Evolutionary conservation across 53 echinoderm and acorn worm species (phyloP).

Genomic region (Apostichopus leukothele): DNA sequence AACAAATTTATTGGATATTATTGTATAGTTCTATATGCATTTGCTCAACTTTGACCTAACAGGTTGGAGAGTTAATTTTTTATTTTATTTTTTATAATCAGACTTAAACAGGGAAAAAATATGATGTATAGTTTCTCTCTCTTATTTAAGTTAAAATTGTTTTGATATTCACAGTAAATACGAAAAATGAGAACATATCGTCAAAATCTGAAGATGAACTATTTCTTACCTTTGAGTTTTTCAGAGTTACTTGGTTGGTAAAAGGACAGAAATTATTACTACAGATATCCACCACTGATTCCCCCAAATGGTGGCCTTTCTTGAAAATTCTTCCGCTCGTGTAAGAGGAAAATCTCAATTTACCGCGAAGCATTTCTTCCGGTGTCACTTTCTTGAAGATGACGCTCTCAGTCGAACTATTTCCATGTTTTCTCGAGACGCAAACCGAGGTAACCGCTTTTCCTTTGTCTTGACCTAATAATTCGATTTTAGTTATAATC

Average conservation of each 20-base stretch:
- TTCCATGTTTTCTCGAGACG: too few species aligned
- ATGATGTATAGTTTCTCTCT: too few species aligned
- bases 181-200: too few species aligned
- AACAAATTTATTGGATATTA: too few species aligned
- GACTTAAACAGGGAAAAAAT: too few species aligned
- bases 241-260: not conserved
- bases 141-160: too few species aligned
- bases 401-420: not conserved
- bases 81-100: too few species aligned
- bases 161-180: too few species aligned
- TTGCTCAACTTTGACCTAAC: too few species aligned
- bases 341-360: not conserved
- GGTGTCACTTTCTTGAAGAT: not conserved
- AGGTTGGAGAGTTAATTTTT: too few species aligned
- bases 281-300: not conserved
- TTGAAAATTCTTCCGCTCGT: not conserved
- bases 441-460: not conserved
- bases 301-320: not conserved
- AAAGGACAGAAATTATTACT: not conserved
- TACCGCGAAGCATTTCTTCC: not conserved
- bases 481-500: conserved; percentile 7
- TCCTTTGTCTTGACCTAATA: not conserved
- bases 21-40: too few species aligned
- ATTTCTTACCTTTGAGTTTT: not conserved
- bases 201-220: too few species aligned